Percentiles rank a stretch among this genome's conserved stretches.
These are phyloP conservation scores for Ophion costatus DNA, from an alignment of 2,888 invertebrate species.

Conservation along the genomic window DNA sequence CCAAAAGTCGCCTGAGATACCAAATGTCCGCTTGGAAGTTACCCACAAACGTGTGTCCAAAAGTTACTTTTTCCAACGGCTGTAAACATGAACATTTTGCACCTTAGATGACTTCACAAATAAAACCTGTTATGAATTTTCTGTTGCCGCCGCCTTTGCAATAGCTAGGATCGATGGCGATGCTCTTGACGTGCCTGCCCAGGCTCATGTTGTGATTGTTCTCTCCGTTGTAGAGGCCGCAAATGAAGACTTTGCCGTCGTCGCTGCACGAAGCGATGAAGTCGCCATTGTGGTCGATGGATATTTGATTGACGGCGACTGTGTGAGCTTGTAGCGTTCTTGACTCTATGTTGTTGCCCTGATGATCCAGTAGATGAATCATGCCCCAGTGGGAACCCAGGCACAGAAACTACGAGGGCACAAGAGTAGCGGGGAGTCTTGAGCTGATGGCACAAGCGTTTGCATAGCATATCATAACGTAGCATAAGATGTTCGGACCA, in stretches of 20 bases:
- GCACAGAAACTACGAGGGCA: conserved; percentile 90
- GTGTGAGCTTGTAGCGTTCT: conserved; percentile 92
- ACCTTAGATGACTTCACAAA: too few species aligned
- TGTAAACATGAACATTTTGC: too few species aligned
- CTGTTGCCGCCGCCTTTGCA: conserved; percentile 90
- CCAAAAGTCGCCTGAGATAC: too few species aligned
- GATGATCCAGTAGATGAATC: conserved; percentile 95
- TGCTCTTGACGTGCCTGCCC: conserved; percentile 92
- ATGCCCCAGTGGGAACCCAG: conserved; percentile 96
- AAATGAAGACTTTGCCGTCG: conserved; percentile 94
- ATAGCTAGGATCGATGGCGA: conserved; percentile 94
- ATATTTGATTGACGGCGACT: conserved; percentile 97
- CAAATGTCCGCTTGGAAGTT: too few species aligned
- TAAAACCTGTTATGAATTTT: conserved; percentile 91
- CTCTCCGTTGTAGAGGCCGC: conserved; percentile 93
- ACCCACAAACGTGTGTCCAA: too few species aligned
- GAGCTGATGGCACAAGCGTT: too few species aligned
- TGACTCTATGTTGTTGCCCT: conserved; percentile 91
- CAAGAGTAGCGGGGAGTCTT: not conserved
- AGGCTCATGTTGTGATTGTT: conserved; percentile 91
- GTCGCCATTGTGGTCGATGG: conserved; percentile 97
- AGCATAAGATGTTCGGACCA: too few species aligned
- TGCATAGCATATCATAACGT: too few species aligned
- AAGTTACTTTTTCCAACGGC: too few species aligned
- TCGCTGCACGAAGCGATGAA: conserved; percentile 96